Conservation (phyloP, 2,888 invertebrate genomes). For the Hyalella azteca region DNA sequence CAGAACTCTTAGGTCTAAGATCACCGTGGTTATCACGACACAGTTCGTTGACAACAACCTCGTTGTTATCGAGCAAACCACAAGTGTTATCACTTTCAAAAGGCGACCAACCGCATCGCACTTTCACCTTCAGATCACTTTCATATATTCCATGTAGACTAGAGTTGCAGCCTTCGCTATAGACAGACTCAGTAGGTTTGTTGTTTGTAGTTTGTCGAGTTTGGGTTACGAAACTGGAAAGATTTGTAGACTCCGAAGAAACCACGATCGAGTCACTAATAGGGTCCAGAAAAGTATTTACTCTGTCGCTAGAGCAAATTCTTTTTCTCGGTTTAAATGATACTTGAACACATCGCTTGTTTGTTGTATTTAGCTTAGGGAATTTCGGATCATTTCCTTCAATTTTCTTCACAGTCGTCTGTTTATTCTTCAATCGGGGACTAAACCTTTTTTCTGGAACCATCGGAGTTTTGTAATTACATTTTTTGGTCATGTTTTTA, state of each 20-base stretch:
- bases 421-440: constrained; percentile 7
- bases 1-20: no score
- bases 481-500: background rate
- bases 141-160: background rate
- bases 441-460: background rate
- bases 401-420: background rate
- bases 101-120: no score
- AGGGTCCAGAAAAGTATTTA: background rate
- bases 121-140: no score
- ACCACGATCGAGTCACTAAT: background rate
- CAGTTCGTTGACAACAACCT: no score
- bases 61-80: no score
- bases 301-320: background rate
- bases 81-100: no score
- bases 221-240: background rate
- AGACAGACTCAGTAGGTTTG: no score
- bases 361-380: background rate
- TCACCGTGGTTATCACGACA: no score
- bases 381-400: background rate
- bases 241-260: background rate
- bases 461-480: background rate
- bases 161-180: background rate
- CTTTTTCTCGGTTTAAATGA: background rate
- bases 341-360: background rate
- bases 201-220: no score